Evolutionary conservation across 2,113 vertebrate species (phyloP), one percentile per base, ranked within the genome.

Genomic region (Lepus europaeus): DNA sequence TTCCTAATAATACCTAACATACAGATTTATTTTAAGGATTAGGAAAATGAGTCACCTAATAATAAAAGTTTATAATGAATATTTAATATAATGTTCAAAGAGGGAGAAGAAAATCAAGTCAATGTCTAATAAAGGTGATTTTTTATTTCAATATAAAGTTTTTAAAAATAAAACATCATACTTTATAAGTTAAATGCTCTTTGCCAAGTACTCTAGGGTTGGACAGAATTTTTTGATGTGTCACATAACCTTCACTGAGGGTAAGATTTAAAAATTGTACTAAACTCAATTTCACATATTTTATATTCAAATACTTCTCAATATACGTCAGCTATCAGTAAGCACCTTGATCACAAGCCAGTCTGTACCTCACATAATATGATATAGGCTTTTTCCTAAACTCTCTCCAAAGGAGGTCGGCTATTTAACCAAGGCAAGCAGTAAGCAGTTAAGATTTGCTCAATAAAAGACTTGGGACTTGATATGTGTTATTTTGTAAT

Each of bases 111-210:
- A 90, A 90, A 90, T 13, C 72, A 90, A 79, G 5, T 53, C 22
- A 89, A 90, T 63, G 8, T 45, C 13, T 45, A 89, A 72, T 76
- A 84, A 84, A 87, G 45, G 3, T 11, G 87, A 88, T 69, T 61
- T 4, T 23, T 22, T 86, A 25, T 74, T 92, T 96, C 11, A 79
- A 74, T n/a, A 84, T 9, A 85, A 59, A 83, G 11, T 45, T 83
- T 93, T 83, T 87, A 90, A 87, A 94, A 92, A 5, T 39, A 69
- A 89, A 91, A 66, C 16, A 93, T 95, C 73, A 76, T 33, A 91
- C 36, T 95, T 89, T n/a, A 5, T 86, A 95, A 66, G 23, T 64
- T 9, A 92, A 80, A 53, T 23, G 49, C 76, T 69, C 74, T 87
- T 33, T 84, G 78, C n/a, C 63, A 72, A 90, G 36, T 77, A 82